Percentiles rank a stretch among this genome's conserved stretches.
Evolutionary conservation across 2,797 vertebrate genomes (phyloP).

Genomic region (Gymnothorax javanicus): DNA sequence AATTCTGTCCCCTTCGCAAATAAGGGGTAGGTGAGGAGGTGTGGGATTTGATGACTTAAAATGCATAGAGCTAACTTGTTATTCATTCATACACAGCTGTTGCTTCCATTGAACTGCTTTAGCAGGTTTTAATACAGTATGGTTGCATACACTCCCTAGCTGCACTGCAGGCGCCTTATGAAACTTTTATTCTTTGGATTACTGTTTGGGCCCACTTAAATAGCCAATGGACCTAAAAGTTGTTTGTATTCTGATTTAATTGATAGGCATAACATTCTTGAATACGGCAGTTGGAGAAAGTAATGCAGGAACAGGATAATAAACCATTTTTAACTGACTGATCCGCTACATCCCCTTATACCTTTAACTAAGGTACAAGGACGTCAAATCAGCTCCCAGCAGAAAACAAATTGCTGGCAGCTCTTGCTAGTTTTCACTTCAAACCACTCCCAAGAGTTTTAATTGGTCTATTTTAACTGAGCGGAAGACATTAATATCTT

Average conservation of each 20-base stretch:
- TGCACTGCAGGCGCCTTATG: background rate
- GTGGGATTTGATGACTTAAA: conserved; percentile 77
- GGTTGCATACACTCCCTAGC: conserved; percentile 30
- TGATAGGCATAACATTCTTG: conserved; percentile 39
- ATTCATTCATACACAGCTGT: conserved; percentile 77
- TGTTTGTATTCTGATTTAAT: conserved; percentile 36
- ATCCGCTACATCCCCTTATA: background rate
- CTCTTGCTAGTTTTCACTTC: background rate
- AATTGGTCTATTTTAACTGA: background rate
- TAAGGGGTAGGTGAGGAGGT: conserved; percentile 76
- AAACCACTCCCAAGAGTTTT: background rate
- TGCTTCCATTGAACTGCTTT: conserved; percentile 72
- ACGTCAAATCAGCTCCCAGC: conserved; percentile 10
- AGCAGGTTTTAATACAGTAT: conserved; percentile 34
- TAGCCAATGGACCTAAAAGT: background rate
- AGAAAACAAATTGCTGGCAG: background rate
- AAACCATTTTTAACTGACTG: conserved; percentile 1
- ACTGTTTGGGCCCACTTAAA: background rate
- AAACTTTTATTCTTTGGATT: conserved; percentile 10
- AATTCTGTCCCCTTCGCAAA: conserved; percentile 78
- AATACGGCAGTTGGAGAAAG: conserved; percentile 26
- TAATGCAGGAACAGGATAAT: background rate
- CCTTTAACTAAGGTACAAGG: conserved; percentile 1
- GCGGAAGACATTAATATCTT: conserved; percentile 10
- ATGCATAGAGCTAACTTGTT: conserved; percentile 78